Percentiles rank a stretch among this genome's conserved stretches.
These are phyloP conservation scores for Lucinisca nassula DNA, from an alignment of 2,888 invertebrate genomes.

Conservation along the genomic window DNA sequence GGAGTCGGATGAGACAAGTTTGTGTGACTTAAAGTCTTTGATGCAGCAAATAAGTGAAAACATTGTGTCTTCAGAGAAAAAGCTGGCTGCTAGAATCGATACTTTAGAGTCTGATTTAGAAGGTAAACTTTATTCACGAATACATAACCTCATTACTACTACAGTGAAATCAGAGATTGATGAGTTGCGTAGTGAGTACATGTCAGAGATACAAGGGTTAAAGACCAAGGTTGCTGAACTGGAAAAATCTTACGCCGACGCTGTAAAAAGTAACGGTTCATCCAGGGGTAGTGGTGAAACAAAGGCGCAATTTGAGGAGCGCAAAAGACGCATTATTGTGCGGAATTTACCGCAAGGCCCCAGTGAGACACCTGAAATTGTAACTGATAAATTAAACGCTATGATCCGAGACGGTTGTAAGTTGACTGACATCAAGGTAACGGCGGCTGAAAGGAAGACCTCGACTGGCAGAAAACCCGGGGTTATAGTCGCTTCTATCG, in stretches of 20 bases:
- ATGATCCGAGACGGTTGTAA: constrained; percentile 9
- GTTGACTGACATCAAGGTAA: background rate
- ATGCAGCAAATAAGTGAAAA: constrained; percentile 1
- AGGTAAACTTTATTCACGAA: background rate
- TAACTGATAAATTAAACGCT: background rate
- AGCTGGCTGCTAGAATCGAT: background rate
- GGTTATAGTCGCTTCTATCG: background rate
- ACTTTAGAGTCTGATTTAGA: background rate
- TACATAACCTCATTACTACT: background rate
- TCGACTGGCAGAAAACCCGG: background rate
- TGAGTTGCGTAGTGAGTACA: constrained; percentile 2
- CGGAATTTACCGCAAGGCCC: background rate
- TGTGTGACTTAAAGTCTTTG: background rate
- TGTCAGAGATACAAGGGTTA: background rate
- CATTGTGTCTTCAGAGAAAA: background rate
- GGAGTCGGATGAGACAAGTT: background rate
- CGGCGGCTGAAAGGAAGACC: background rate
- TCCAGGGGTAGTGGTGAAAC: background rate
- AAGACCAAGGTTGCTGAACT: background rate
- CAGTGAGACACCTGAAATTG: background rate
- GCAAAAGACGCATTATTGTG: background rate
- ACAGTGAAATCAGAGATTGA: background rate
- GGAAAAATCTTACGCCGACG: constrained; percentile 2
- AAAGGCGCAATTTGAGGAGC: background rate
- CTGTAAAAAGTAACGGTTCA: background rate